phyloP scores from a whole-genome alignment of 2,888 invertebrate species.

The Thecocarcelia acutangulata region DNA sequence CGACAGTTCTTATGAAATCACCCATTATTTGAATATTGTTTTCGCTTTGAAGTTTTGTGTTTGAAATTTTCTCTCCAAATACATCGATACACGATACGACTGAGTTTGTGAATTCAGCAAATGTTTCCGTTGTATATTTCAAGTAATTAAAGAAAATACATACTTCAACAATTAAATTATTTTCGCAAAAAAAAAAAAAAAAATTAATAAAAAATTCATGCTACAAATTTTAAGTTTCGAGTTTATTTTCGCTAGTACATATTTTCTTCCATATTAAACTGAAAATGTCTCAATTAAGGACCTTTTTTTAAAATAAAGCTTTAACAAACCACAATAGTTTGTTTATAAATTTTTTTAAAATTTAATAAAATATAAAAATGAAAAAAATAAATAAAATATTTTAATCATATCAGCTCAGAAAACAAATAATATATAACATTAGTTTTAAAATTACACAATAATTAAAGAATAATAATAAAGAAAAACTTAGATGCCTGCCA shows the following conservation, averaged over 20 bases:
- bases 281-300: too few species aligned
- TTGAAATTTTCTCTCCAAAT: too few species aligned
- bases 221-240: neutral
- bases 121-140: too few species aligned
- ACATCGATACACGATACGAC: too few species aligned
- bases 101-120: too few species aligned
- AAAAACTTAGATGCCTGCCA: conserved; percentile 65
- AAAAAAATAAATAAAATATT: conserved; percentile 38
- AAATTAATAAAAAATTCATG: too few species aligned
- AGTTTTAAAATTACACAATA: conserved; percentile 49
- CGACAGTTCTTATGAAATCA: too few species aligned
- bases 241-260: neutral
- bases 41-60: too few species aligned
- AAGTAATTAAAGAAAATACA: too few species aligned
- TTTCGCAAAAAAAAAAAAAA: too few species aligned
- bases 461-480: conserved; percentile 36
- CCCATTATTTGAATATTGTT: too few species aligned
- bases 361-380: conserved; percentile 40
- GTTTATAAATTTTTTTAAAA: conserved; percentile 53
- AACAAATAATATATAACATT: conserved; percentile 23
- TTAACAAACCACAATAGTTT: conserved; percentile 57
- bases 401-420: conserved; percentile 66
- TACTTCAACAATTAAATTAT: too few species aligned
- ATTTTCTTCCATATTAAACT: conserved; percentile 12
- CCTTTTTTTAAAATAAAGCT: conserved; percentile 63